Percentiles rank a stretch among this genome's conserved stretches.
Evolutionary conservation across 1,140 invertebrate genomes (phyloP).

Genomic region (Drosophila pseudoananassae): DNA sequence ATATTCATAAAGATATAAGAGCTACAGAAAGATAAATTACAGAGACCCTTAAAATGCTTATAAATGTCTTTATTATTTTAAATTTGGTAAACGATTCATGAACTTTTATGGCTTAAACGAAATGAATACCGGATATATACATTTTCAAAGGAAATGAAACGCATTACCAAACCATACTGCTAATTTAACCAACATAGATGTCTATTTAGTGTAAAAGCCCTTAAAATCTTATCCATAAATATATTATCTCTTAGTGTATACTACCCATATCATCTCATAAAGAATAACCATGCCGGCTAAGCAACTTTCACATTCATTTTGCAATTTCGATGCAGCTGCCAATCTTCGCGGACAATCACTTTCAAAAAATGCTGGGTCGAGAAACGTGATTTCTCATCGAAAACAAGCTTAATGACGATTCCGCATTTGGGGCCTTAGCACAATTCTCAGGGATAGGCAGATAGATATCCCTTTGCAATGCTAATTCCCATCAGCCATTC

Average conservation of each 20-base stretch:
- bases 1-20: too few relatives aligned
- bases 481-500: slow-evolving; percentile 47
- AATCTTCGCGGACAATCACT: slow-evolving; percentile 66
- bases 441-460: slow-evolving; percentile 47
- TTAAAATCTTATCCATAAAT: background rate
- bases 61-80: too few relatives aligned
- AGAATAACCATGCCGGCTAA: slow-evolving; percentile 44
- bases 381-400: slow-evolving; percentile 42
- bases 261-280: slow-evolving; percentile 16
- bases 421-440: slow-evolving; percentile 42
- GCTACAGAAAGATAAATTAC: too few relatives aligned
- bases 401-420: slow-evolving; percentile 30
- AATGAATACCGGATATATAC: too few relatives aligned
- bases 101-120: too few relatives aligned
- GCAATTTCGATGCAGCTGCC: slow-evolving; percentile 58
- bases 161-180: background rate
- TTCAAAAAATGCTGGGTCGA: slow-evolving; percentile 56
- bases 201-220: slow-evolving; percentile 10
- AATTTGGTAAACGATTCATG: too few relatives aligned
- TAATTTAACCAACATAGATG: background rate
- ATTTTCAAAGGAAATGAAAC: too few relatives aligned
- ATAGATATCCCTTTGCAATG: slow-evolving; percentile 25
- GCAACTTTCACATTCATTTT: slow-evolving; percentile 79
- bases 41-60: too few relatives aligned
- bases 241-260: slow-evolving; percentile 19